These are phyloP conservation scores for Polypterus bichir DNA, from an alignment of 2,113 vertebrate genomes.

Conservation along the genomic window DNA sequence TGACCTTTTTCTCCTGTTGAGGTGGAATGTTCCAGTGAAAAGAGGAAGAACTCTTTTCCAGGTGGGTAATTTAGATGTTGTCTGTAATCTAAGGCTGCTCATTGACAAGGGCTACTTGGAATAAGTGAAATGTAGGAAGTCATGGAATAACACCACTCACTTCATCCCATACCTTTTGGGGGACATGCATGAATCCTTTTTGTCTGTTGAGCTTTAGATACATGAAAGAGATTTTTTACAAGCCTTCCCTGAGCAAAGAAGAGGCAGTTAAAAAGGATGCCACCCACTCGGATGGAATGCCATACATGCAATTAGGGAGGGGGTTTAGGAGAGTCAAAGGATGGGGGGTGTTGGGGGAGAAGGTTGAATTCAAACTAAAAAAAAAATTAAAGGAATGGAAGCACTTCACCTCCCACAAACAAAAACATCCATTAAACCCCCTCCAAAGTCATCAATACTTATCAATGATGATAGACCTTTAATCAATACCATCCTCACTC, in stretches of 20 bases:
- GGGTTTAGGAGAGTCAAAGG: no score
- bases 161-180: no score
- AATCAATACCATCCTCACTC: constrained; percentile 41
- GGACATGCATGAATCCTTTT: constrained; percentile 33
- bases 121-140: no score
- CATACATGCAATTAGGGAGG: constrained; percentile 59
- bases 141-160: no score
- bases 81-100: no score
- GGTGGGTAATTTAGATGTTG: no score
- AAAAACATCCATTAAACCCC: constrained; percentile 55
- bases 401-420: constrained; percentile 45
- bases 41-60: no score
- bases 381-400: constrained; percentile 36
- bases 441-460: constrained; percentile 67
- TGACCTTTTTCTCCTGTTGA: no score
- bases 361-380: constrained; percentile 45
- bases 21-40: no score
- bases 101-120: no score
- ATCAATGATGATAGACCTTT: constrained; percentile 50
- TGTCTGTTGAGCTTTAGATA: constrained; percentile 44
- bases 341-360: constrained; percentile 9
- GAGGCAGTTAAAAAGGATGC: constrained; percentile 58
- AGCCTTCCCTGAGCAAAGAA: constrained; percentile 45
- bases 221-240: constrained; percentile 46
- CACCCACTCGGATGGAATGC: constrained; percentile 82